These are phyloP conservation scores for Rhorus exstirpatorius DNA, from an alignment of 2,888 invertebrate genomes.

Conservation along the genomic window DNA sequence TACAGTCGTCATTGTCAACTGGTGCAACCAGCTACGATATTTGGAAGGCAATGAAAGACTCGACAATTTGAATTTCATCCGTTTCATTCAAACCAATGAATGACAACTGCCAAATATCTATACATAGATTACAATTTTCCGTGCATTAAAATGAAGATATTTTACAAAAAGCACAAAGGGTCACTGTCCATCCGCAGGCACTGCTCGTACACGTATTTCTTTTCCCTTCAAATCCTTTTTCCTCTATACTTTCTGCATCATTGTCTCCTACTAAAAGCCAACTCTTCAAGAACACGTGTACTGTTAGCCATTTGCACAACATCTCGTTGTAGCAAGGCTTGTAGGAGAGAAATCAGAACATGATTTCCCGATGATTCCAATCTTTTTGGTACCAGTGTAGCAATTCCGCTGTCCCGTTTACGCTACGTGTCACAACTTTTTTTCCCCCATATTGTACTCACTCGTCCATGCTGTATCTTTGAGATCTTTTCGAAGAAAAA, in stretches of 20 bases:
- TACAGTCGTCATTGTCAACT: too few species aligned
- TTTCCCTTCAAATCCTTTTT: background rate
- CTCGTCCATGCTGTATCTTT: background rate
- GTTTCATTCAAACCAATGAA: too few species aligned
- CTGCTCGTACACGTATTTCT: too few species aligned
- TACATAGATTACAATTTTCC: too few species aligned
- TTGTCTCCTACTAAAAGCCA: background rate
- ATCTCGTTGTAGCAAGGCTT: background rate
- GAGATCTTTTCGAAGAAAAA: conserved; percentile 1
- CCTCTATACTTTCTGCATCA: background rate
- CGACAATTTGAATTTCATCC: too few species aligned
- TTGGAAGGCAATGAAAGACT: too few species aligned
- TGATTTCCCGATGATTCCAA: conserved; percentile 58
- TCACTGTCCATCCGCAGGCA: too few species aligned
- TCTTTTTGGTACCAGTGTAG: conserved; percentile 25
- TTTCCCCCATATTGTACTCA: conserved; percentile 19
- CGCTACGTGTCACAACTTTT: conserved; percentile 15
- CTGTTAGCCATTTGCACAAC: conserved; percentile 23
- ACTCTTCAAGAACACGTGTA: background rate
- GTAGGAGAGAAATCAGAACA: conserved; percentile 51
- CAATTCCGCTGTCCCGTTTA: conserved; percentile 19
- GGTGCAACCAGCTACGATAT: too few species aligned
- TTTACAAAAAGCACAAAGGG: too few species aligned
- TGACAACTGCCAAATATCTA: too few species aligned
- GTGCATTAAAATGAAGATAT: too few species aligned